These are phyloP conservation scores for Ligdia adustata DNA, from an alignment of 2,888 invertebrate genomes.

Conservation along the genomic window DNA sequence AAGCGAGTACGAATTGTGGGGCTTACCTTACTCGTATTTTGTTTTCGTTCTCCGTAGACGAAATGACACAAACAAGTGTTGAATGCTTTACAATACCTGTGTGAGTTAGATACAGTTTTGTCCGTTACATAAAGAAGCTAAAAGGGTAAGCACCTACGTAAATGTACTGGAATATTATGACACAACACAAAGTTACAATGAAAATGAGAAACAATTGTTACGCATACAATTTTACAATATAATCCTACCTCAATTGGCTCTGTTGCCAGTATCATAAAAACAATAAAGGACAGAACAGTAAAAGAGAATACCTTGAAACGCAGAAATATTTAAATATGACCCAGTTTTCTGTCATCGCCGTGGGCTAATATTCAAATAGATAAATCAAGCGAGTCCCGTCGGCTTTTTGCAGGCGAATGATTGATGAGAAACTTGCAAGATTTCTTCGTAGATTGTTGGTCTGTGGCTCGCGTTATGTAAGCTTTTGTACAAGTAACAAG, in stretches of 20 bases:
- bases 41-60: background rate
- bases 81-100: too few relatives aligned
- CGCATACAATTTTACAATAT: background rate
- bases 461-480: slow-evolving; percentile 49
- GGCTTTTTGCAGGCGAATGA: slow-evolving; percentile 68
- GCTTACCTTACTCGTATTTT: too few relatives aligned
- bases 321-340: slow-evolving; percentile 45
- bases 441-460: slow-evolving; percentile 57
- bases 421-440: slow-evolving; percentile 67
- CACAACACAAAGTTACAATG: background rate
- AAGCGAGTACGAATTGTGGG: background rate
- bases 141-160: background rate
- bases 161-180: background rate
- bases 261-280: slow-evolving; percentile 13
- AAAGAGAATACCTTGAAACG: slow-evolving; percentile 24
- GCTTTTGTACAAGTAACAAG: slow-evolving; percentile 57
- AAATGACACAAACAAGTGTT: background rate
- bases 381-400: slow-evolving; percentile 68
- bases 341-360: slow-evolving; percentile 48
- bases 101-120: background rate
- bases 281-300: slow-evolving; percentile 11
- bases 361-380: slow-evolving; percentile 75
- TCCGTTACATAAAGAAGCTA: background rate
- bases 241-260: slow-evolving; percentile 5
- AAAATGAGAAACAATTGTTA: background rate